Percentiles rank a stretch among this genome's conserved stretches.
Evolutionary conservation across 2,113 vertebrate genomes (phyloP).

Genomic region (Cyanoderma ruficeps): DNA sequence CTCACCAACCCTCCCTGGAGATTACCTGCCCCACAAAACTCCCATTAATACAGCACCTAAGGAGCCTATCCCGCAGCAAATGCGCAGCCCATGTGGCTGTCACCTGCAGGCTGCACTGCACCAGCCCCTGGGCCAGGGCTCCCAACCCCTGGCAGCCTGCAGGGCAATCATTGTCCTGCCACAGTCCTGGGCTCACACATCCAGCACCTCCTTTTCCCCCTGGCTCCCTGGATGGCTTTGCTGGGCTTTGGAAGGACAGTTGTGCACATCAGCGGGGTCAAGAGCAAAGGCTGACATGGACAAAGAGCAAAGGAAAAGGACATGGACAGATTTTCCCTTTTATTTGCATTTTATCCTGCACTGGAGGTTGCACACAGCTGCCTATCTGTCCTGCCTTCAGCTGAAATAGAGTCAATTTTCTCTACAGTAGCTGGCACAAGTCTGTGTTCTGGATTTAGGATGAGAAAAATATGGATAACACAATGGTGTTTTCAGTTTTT

Average conservation of each 20-base stretch:
- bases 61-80: neutral
- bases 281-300: neutral
- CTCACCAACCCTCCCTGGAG: neutral
- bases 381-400: neutral
- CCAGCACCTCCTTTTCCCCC: neutral
- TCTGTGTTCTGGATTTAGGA: neutral
- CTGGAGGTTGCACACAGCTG: neutral
- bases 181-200: fast-evolving
- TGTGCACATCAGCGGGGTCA: fast-evolving
- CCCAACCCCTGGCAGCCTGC: neutral
- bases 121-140: neutral
- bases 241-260: neutral
- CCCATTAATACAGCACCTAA: neutral
- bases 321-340: neutral
- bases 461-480: neutral
- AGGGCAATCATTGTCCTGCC: neutral
- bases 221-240: neutral
- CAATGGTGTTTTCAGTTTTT: neutral
- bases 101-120: neutral
- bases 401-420: neutral
- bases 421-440: neutral
- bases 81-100: neutral
- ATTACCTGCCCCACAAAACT: neutral
- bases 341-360: neutral
- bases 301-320: neutral